These are phyloP conservation scores for Glossophaga mutica DNA, from an alignment of 2,797 vertebrate species.

Conservation along the genomic window DNA sequence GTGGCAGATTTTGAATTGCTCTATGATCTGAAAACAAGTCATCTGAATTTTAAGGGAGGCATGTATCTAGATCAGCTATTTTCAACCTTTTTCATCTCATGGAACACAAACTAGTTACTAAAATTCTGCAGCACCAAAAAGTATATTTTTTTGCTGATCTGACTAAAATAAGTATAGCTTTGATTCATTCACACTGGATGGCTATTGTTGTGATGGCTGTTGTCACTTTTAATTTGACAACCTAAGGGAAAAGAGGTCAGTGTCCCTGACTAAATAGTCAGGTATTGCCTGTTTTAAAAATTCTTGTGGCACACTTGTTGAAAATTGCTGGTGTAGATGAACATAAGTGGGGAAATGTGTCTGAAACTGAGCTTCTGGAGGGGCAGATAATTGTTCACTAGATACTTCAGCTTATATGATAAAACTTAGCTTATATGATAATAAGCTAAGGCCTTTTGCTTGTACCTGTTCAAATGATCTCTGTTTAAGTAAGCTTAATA, in stretches of 20 bases:
- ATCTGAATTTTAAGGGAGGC: constrained; percentile 41
- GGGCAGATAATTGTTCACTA: neutral
- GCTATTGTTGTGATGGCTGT: neutral
- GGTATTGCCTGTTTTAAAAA: neutral
- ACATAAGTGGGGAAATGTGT: neutral
- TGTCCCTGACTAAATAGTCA: neutral
- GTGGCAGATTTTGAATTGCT: constrained; percentile 26
- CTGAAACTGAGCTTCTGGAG: neutral
- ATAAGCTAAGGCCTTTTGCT: neutral
- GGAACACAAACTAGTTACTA: neutral
- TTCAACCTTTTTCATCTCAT: neutral
- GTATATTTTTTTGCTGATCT: neutral
- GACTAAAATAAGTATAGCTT: neutral
- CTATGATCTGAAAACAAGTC: constrained; percentile 26
- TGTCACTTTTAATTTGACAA: neutral
- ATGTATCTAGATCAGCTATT: neutral
- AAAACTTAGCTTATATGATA: neutral
- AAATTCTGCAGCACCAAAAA: neutral
- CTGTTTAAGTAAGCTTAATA: neutral
- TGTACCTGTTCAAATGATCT: neutral
- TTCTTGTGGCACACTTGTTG: neutral
- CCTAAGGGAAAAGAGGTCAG: neutral
- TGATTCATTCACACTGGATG: neutral
- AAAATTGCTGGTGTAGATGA: neutral
- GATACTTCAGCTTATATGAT: neutral